Base-by-base conservation (phyloP, 2,113 vertebrate species). In the Conger conger region DNA sequence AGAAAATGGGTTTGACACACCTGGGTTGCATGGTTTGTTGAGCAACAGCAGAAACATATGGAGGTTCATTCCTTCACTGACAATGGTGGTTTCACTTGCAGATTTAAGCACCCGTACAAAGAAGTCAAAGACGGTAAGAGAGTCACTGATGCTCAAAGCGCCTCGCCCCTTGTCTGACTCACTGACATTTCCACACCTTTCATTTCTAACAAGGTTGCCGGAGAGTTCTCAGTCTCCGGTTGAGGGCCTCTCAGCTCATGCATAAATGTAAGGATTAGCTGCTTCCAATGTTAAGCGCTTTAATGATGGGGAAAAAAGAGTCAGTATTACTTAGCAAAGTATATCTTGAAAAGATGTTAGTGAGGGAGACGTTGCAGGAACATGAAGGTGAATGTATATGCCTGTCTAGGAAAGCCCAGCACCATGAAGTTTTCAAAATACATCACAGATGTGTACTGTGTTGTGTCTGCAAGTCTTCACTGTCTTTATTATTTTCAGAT, bases 1-100 rank as follows among this genome's bases (percentile, higher is more conserved):
- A 73, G 68, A 27, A 30, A 73, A n/a, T n/a, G n/a, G 68, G 68
- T 73, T 73, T 73, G 68, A 73, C n/a, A 33, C 68, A 73, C 68
- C 68, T 73, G 68, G n/a, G 2, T 73, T 1, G 1, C 68, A 33
- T 2, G 68, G 68, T 30, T 27, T 73, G n/a, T 33, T 30, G 68
- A 33, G n/a, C n/a, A 73, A 73, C 68, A 33, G n/a, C 68, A 73
- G 68, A 0, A 33, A 33, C 68, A 73, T 33, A 73, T 73, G 68
- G 68, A 33, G 68, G 68, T 33, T 33, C 68, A 33, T 73, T 11
- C 68, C n/a, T 30, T 27, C 68, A 33, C 7, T 33, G 68, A n/a
- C 68, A 73, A 33, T 13, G n/a, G 2, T 33, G 68, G 68, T 73
- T 73, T 73, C 5, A 27, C n/a, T 73, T 73, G 30, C 11, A 33